Evolutionary conservation across 2,888 invertebrate species (phyloP).

Genomic region (Meliscaeva auricollis): DNA sequence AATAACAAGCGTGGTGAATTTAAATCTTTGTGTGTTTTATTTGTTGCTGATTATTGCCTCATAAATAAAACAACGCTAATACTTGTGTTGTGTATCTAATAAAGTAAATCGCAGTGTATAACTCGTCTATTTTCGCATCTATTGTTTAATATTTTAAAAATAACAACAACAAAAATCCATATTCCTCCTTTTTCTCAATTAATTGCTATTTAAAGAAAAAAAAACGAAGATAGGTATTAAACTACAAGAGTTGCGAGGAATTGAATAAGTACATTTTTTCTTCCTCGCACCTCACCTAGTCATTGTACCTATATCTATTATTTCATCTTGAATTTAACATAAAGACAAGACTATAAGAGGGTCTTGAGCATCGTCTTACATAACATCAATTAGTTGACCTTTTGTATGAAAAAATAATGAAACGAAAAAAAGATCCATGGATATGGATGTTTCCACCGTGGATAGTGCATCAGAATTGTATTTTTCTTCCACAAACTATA

Average conservation of each 20-base stretch:
- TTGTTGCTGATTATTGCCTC: no score
- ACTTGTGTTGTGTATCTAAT: no score
- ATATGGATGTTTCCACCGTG: background rate
- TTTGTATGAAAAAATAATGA: background rate
- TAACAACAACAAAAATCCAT: no score
- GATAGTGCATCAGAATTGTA: constrained; percentile 8
- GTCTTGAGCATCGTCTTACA: constrained; percentile 13
- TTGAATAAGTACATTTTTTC: background rate
- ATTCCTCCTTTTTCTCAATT: background rate
- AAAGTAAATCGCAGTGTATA: no score
- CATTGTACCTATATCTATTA: background rate
- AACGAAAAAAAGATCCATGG: background rate
- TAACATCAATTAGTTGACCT: constrained; percentile 14
- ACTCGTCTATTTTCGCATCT: no score
- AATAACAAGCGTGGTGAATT: no score
- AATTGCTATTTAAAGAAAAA: background rate
- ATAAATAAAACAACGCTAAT: no score
- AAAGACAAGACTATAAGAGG: background rate
- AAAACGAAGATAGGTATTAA: background rate
- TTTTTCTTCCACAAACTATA: background rate
- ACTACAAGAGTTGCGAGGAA: background rate
- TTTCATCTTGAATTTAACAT: background rate
- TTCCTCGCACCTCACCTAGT: background rate
- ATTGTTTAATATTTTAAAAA: no score
- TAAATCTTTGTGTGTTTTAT: no score